Evolutionary conservation across 2,797 vertebrate genomes (phyloP), one percentile per base, ranked within the genome.

Genomic region (Myripristis murdjan): DNA sequence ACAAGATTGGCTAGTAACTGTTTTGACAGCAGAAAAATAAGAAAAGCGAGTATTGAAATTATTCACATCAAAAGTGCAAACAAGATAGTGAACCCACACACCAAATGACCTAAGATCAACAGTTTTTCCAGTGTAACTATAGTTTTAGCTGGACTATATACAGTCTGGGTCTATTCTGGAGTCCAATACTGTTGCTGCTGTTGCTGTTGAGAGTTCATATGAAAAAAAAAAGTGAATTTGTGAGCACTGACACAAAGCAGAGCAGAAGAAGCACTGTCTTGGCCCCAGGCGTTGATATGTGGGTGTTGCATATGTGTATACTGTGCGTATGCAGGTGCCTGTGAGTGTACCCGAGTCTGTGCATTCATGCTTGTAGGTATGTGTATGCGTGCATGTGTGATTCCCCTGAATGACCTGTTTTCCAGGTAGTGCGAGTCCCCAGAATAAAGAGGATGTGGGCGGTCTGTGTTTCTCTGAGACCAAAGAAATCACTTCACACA

Each of bases 401-500:
- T 79, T 83, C 51, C 73, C 72, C 60, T 69, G 59, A 70, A 75
- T 83, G 55, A 73, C 73, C 64, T 55, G 71, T 65, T 79, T 87
- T 86, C 74, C 33, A 53, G 67, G 68, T 72, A 75, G 37, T 24
- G 0, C 18, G 57, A 73, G 65, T 81, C 73, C 69, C 49, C 14
- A 6, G 72, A 62, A 47, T 15, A 80, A 39, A 33, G 56, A 53
- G 57, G 57, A 48, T 37, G 87, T 81, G 69, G 83, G 85, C 7
- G 37, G 59, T 37, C 66, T 2, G 16, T 51, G 69, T 75, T 79
- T 80, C 54, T 73, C 35, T 73, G 43, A 61, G 55, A 16, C 41
- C 60, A 57, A 58, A 10, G 53, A 71, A 69, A 64, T 69, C 49
- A 20, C 61, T 48, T 33, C 31, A 56, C 33, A 35, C 4, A 47